Conservation (phyloP, 2,888 invertebrate species). For the Scrobipalpa atriplicella region DNA sequence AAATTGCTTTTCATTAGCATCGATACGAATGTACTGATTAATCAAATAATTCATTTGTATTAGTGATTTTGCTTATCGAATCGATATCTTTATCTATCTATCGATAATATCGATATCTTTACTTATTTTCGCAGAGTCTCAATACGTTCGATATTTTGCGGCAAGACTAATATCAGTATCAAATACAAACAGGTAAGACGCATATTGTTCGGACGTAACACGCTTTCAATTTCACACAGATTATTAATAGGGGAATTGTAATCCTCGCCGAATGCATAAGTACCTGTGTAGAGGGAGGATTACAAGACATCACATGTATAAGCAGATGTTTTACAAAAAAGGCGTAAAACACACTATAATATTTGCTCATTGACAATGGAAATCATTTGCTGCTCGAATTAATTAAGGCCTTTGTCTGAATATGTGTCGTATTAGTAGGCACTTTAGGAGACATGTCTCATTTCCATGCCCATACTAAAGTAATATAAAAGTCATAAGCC, state of each 20-base stretch:
- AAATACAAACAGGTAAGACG: no score
- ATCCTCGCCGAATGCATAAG: conserved; percentile 8
- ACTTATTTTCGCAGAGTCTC: no score
- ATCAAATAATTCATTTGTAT: no score
- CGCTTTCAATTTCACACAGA: background rate
- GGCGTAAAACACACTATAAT: background rate
- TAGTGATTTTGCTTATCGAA: no score
- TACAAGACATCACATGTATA: conserved; percentile 21
- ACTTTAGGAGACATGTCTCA: background rate
- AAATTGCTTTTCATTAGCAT: no score
- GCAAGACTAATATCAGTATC: no score
- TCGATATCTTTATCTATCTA: no score
- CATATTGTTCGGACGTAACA: background rate
- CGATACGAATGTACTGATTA: no score
- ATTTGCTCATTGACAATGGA: background rate
- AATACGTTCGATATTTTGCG: no score
- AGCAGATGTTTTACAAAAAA: background rate
- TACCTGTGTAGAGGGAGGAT: conserved; percentile 29
- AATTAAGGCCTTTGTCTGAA: background rate
- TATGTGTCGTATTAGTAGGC: background rate
- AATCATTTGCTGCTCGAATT: background rate
- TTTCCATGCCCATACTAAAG: background rate
- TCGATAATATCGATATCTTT: no score
- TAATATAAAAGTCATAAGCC: conserved; percentile 1
- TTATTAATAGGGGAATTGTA: background rate